Conservation (phyloP, 2,113 vertebrate species). For the Vidua chalybeata region DNA sequence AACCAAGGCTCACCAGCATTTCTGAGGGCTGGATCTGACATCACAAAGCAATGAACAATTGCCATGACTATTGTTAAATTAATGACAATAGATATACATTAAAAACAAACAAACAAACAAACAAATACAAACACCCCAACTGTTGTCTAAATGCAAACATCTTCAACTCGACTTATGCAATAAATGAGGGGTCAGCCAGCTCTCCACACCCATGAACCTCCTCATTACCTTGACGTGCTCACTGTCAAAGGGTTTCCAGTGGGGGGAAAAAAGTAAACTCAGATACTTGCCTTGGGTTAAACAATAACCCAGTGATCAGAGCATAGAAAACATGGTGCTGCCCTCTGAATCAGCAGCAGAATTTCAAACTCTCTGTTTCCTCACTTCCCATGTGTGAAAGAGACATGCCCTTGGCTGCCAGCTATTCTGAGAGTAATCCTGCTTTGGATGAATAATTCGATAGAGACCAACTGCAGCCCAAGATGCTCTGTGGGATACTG, state of each 20-base stretch:
- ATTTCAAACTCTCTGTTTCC: not conserved
- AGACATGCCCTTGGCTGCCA: not conserved
- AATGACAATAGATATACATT: not conserved
- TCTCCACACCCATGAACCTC: not conserved
- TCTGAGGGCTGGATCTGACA: not conserved
- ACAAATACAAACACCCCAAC: not conserved
- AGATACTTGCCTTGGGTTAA: not conserved
- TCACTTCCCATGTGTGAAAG: not conserved
- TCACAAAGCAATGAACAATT: not conserved
- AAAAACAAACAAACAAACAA: not conserved
- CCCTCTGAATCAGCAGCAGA: not conserved
- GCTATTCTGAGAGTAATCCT: not conserved
- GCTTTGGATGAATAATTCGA: not conserved
- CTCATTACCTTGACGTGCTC: not conserved
- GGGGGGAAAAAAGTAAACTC: not conserved
- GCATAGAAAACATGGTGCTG: not conserved
- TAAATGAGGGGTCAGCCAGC: not conserved
- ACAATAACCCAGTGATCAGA: not conserved
- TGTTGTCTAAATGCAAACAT: rapidly evolving
- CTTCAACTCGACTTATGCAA: not conserved
- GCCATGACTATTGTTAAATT: rapidly evolving
- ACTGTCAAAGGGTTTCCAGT: not conserved
- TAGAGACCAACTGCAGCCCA: not conserved
- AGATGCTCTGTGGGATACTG: not conserved
- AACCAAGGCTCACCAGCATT: not conserved